Evolutionary conservation across 2,113 vertebrate species (phyloP), one percentile per base, ranked within the genome.

Genomic region (Anhinga anhinga): DNA sequence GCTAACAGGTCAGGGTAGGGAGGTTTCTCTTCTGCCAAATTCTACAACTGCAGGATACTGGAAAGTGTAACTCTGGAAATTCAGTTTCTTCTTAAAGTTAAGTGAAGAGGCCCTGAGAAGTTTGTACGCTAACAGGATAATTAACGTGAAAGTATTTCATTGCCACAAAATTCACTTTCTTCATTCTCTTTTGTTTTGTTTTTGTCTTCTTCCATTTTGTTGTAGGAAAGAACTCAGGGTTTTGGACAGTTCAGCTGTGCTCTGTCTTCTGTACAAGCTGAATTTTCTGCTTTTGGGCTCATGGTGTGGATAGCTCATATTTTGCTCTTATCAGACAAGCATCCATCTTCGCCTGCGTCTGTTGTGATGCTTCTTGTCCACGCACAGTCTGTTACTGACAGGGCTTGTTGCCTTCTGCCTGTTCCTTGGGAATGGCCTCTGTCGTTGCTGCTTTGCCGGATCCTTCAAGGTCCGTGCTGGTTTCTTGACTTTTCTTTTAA

Each of bases 231-330:
- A 40, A 19, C 56, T 89, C 12, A 32, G 20, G 3, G 4, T 73
- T 93, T 38, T 55, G n/a, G 52, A 11, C 56, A 76, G 13, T 16
- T 90, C 36, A 45, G 20, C 65, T 56, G 29, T 52, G 8, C 34
- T 78, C 88, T 23, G 8, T 63, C 10, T 76, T 5, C 12, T 2
- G 0, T 25, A 1, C n/a, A 32, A 5, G 17, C 23, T 15, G 12
- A 47, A 7, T 36, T 66, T 74, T 49, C 18, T 61, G 69, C 0
- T 4, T 80, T 72, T 10, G 42, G 19, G 20, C 69, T 93, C 22
- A 18, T 36, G n/a, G 5, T 45, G 53, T 34, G 20, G 26, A 4
- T 45, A 23, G 34, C 50, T 22, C 29, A 3, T 9, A 11, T 66
- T 82, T 53, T 49, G 9, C 34, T 65, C 2, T 61, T 71, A 32